A percentile compares a stretch with the other conserved stretches of the same genome.
phyloP scores from a whole-genome alignment of 2,888 invertebrate genomes.

The Meandrusa payeni region DNA sequence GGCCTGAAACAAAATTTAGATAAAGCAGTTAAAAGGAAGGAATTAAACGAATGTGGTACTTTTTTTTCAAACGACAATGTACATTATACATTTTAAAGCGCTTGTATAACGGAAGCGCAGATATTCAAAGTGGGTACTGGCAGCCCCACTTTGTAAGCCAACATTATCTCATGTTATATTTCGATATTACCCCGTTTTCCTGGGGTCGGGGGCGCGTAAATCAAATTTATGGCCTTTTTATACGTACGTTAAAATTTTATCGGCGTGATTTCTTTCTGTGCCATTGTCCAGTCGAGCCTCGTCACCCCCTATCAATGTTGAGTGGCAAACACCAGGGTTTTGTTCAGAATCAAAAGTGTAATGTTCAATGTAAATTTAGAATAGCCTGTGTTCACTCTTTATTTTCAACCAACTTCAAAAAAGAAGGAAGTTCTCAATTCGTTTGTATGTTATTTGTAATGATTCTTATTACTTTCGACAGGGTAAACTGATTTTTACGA shows the following conservation, averaged over 20 bases:
- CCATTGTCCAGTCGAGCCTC: conserved; percentile 64
- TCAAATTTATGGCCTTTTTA: conserved; percentile 80
- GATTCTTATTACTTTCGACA: too few species aligned
- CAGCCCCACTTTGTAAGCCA: conserved; percentile 64
- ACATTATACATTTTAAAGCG: too few species aligned
- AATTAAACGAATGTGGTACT: too few species aligned
- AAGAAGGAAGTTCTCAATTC: too few species aligned
- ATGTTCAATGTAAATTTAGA: background rate
- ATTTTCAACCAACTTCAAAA: too few species aligned
- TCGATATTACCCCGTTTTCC: conserved; percentile 76
- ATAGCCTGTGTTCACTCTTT: too few species aligned
- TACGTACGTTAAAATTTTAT: conserved; percentile 79
- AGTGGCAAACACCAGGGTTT: conserved; percentile 33
- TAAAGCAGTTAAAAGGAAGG: too few species aligned
- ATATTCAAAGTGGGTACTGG: conserved; percentile 43
- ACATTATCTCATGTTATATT: conserved; percentile 77
- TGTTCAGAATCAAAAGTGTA: conserved; percentile 12
- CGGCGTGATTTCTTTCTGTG: conserved; percentile 70
- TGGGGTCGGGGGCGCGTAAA: conserved; percentile 67
- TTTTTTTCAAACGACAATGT: too few species aligned
- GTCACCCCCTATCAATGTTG: conserved; percentile 52
- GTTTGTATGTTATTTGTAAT: too few species aligned
- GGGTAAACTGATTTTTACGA: too few species aligned
- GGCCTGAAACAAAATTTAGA: too few species aligned
- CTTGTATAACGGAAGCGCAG: too few species aligned